Evolutionary conservation across 2,113 vertebrate genomes (phyloP), one percentile per base, ranked within the genome.

Genomic region (Aspiorhynchus laticeps): DNA sequence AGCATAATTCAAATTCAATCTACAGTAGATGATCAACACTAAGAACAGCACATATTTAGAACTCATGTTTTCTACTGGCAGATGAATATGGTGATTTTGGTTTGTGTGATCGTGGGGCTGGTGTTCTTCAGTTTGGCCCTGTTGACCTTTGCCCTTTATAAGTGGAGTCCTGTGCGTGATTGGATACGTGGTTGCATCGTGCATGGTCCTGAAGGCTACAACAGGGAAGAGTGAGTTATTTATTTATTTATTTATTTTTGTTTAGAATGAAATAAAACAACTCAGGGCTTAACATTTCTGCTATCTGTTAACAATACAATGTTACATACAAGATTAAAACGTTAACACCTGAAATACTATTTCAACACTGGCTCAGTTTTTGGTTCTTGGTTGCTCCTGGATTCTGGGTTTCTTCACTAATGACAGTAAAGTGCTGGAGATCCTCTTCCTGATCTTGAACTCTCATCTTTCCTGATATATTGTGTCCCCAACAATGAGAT

Each of bases 401-500:
- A 69, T 48, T 67, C 61, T 82, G 36, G n/a, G 80, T 82, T 65
- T 86, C 75, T 84, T 88, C 61, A 24, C 26, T 26, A 9, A 75
- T 7, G 73, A 19, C 24, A 83, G 8, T 41, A 8, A 41, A 0
- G 41, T 41, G 8, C 41, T 41, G 41, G 8, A 41, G 41, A 2
- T 41, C 38, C 38, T 38, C 38, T 38, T 41, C 41, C 41, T 41
- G 41, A 41, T 41, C 41, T 41, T 41, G 9, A 41, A 41, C 41
- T 41, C 41, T 41, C 8, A 9, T 41, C 9, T 41, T 41, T 36
- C 41, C 41, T 41, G 41, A 41, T 41, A 9, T 9, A 41, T 41
- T 9, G 41, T 41, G 41, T 41, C 51, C 38, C 81, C 51, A 85
- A 88, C 67, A 28, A 61, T 46, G 87, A 88, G 83, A 76, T 88